Conservation (phyloP, 2,113 vertebrate species). For the Probosciger aterrimus region DNA sequence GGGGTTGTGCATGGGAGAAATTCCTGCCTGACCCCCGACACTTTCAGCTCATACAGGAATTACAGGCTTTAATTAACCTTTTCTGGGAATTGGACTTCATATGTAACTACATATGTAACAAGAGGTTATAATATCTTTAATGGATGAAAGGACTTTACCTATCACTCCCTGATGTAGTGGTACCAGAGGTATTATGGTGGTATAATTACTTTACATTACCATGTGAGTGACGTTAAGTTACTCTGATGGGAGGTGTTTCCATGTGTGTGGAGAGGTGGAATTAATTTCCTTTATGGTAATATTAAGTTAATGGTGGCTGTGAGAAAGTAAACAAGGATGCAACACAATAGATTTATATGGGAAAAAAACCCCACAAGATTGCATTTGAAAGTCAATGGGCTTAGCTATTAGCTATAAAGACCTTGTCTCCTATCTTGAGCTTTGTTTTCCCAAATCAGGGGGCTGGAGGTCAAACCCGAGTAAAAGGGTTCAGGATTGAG, state of each 20-base stretch:
- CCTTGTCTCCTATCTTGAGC: neutral
- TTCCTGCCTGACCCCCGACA: neutral
- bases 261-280: neutral
- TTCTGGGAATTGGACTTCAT: neutral
- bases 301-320: neutral
- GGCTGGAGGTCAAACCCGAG: neutral
- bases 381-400: slow-evolving; percentile 29
- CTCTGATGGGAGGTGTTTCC: neutral
- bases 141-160: neutral
- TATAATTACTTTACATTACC: neutral
- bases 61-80: slow-evolving; percentile 4
- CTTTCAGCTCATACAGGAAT: neutral
- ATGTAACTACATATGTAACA: neutral
- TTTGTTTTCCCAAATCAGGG: neutral
- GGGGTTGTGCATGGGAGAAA: neutral
- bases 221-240: neutral
- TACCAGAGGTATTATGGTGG: neutral
- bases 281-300: slow-evolving; percentile 23
- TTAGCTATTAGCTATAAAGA: neutral
- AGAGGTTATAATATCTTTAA: neutral
- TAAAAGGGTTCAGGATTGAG: neutral
- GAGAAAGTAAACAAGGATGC: slow-evolving; percentile 10
- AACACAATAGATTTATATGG: neutral
- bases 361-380: neutral
- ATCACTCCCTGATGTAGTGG: neutral